Evolutionary conservation across 2,888 invertebrate species (phyloP).

Genomic region (Sturmia bella): DNA sequence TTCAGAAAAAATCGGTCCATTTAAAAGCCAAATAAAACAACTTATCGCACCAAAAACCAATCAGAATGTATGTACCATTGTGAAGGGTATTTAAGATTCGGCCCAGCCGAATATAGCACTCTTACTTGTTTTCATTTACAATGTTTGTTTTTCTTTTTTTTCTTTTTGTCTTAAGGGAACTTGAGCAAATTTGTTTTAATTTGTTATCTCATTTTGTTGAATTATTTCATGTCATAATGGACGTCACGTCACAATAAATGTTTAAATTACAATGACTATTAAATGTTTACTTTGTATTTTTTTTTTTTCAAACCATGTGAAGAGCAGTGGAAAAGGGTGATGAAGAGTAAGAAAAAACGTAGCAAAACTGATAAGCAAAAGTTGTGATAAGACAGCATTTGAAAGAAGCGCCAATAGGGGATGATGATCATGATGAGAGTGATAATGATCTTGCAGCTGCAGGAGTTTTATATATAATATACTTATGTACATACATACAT

Average conservation of each 20-base stretch:
- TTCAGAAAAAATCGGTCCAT: no score
- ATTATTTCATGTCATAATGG: constrained; percentile 57
- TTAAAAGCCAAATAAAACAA: no score
- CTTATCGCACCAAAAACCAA: no score
- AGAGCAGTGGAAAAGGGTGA: not conserved
- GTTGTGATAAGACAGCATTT: constrained; percentile 40
- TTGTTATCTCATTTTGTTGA: constrained; percentile 38
- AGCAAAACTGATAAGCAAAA: constrained; percentile 16
- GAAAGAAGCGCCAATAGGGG: constrained; percentile 29
- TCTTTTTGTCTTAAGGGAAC: not conserved
- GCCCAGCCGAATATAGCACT: no score
- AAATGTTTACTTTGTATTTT: constrained; percentile 28
- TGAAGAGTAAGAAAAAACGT: constrained; percentile 1
- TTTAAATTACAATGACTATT: constrained; percentile 46
- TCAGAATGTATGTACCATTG: no score
- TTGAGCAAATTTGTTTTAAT: constrained; percentile 16
- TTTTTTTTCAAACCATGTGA: not conserved
- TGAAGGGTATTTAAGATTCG: no score
- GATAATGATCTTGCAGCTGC: constrained; percentile 17
- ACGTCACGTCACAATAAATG: constrained; percentile 61
- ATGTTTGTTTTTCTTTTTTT: not conserved
- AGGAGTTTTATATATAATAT: no score
- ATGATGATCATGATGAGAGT: constrained; percentile 8
- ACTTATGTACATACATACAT: not conserved
- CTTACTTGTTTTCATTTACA: no score